Conservation (phyloP, 2,797 vertebrate species). For the Cryptoblepharus egeriae region DNA sequence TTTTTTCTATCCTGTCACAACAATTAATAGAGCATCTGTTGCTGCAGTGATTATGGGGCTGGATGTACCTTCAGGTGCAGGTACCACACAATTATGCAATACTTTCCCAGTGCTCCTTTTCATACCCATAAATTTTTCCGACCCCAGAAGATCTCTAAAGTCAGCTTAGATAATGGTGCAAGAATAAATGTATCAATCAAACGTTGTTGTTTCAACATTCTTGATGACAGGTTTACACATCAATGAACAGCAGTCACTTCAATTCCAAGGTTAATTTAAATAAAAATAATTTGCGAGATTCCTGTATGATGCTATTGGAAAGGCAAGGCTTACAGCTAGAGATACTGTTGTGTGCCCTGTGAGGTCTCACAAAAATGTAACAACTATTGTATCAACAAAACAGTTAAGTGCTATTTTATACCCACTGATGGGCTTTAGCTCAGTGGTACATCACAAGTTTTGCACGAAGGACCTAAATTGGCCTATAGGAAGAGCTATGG, state of each 20-base stretch:
- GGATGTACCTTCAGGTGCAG: neutral
- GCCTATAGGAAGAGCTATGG: too few relatives aligned
- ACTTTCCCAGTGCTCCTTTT: neutral
- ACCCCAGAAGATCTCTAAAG: neutral
- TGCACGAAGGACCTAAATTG: neutral
- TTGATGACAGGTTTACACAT: conserved; percentile 1
- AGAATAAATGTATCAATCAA: conserved; percentile 32
- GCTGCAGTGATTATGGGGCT: neutral
- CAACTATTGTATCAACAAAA: neutral
- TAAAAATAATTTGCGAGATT: neutral
- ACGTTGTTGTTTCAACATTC: conserved; percentile 7
- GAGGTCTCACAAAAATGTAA: neutral
- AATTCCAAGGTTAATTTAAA: conserved; percentile 47
- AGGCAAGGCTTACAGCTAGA: neutral
- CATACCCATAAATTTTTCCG: neutral
- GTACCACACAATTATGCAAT: neutral
- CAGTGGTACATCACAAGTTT: neutral
- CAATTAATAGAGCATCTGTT: neutral
- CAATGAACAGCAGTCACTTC: neutral
- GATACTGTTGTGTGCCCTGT: neutral
- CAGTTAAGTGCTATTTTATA: neutral
- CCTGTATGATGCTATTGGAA: neutral
- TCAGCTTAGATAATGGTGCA: neutral
- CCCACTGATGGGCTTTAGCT: neutral
- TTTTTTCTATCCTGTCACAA: neutral